A percentile compares a stretch with the other conserved stretches of the same genome.
phyloP scores from a whole-genome alignment of 2,113 vertebrate species.

The Balaenoptera acutorostrata region DNA sequence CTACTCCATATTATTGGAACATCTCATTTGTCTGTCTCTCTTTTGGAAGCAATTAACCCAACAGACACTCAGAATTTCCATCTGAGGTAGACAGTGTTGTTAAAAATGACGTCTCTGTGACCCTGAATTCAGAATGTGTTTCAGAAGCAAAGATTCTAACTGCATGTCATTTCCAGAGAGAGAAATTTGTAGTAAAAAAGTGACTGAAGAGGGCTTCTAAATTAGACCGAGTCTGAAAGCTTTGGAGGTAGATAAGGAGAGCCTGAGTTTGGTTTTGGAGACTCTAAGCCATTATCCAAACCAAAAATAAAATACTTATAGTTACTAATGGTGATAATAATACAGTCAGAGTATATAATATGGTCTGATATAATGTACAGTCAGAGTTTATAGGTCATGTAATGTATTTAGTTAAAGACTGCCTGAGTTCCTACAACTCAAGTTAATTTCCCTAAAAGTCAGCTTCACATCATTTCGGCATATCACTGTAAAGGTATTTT shows the following conservation, averaged over 20 bases:
- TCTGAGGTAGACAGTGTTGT: neutral
- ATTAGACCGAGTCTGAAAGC: neutral
- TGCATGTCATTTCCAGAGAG: neutral
- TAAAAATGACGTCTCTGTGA: constrained; percentile 43
- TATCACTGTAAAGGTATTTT: neutral
- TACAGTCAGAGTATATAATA: neutral
- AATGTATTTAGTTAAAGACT: constrained; percentile 21
- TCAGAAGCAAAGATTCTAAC: constrained; percentile 36
- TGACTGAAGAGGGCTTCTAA: neutral
- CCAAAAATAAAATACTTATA: neutral
- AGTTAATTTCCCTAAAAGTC: constrained; percentile 27
- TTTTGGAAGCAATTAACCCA: constrained; percentile 45
- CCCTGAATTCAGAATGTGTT: constrained; percentile 5
- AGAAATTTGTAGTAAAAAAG: neutral
- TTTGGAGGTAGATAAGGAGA: neutral
- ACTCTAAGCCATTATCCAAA: neutral
- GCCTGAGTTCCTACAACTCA: neutral
- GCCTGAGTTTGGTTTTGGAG: neutral
- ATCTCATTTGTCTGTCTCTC: neutral
- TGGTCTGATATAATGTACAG: neutral
- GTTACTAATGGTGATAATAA: neutral
- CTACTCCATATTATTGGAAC: neutral
- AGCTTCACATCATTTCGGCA: neutral
- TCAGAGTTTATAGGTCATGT: neutral
- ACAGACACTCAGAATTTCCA: neutral